Conservation (phyloP, 2,797 vertebrate genomes). For the Phalloptychus januarius region DNA sequence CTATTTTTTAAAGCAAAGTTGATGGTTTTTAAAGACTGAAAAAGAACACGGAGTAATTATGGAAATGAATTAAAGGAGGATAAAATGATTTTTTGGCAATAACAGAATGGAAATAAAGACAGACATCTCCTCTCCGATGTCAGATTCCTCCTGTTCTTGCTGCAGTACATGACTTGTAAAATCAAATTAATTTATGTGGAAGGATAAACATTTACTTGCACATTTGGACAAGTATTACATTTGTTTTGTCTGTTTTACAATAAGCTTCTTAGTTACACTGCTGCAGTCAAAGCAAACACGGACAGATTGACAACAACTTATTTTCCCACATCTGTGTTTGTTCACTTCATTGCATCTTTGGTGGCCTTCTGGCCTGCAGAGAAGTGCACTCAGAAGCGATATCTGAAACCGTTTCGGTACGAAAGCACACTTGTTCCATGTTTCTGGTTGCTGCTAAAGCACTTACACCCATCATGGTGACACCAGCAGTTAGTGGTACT, state of each 20-base stretch:
- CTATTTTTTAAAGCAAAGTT: not conserved
- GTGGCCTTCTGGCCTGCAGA: conserved; percentile 19
- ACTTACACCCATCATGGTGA: conserved; percentile 43
- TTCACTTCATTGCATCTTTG: conserved; percentile 29
- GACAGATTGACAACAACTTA: conserved; percentile 5
- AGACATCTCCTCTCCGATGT: not conserved
- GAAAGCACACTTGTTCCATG: conserved; percentile 41
- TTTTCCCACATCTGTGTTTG: conserved; percentile 42
- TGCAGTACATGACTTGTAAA: not conserved
- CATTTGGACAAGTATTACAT: not conserved
- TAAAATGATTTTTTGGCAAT: not conserved
- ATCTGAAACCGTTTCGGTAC: conserved; percentile 54
- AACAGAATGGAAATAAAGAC: not conserved
- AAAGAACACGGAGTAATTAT: not conserved
- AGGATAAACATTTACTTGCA: not conserved
- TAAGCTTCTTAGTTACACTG: not conserved
- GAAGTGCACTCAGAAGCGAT: conserved; percentile 36
- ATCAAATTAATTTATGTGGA: not conserved
- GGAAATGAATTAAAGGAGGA: not conserved
- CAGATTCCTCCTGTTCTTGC: not conserved
- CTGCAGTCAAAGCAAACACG: not conserved
- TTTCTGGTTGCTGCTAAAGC: conserved; percentile 60
- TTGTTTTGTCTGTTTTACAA: not conserved
- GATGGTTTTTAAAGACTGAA: not conserved
- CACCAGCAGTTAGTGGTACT: conserved; percentile 45